Conservation (phyloP, 2,888 invertebrate species). For the Maniola hyperantus region DNA sequence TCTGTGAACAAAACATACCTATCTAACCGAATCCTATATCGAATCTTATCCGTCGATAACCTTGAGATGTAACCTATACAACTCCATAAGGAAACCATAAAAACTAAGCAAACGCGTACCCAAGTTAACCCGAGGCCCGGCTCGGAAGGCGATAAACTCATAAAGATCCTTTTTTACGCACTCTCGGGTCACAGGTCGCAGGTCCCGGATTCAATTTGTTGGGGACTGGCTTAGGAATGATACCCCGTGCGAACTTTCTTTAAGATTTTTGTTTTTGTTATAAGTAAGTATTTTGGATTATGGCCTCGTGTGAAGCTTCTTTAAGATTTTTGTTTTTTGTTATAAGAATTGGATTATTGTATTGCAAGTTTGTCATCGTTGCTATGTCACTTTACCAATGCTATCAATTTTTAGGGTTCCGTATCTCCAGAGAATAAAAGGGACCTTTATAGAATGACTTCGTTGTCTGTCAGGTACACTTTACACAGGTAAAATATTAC, state of each 20-base stretch:
- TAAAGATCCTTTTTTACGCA: constrained; percentile 40
- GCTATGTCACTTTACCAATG: too few relatives aligned
- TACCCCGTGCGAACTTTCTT: background rate
- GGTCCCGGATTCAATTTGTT: constrained; percentile 42
- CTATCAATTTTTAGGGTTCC: too few relatives aligned
- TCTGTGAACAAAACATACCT: background rate
- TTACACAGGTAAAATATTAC: too few relatives aligned
- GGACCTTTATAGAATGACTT: too few relatives aligned
- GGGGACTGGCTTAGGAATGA: constrained; percentile 27
- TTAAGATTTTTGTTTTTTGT: too few relatives aligned
- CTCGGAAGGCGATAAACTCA: constrained; percentile 61
- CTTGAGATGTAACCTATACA: constrained; percentile 9
- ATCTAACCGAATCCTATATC: background rate
- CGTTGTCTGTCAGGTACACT: too few relatives aligned
- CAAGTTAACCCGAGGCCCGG: constrained; percentile 13
- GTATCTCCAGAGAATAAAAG: too few relatives aligned
- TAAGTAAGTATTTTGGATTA: too few relatives aligned
- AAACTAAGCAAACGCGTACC: constrained; percentile 9
- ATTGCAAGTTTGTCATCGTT: too few relatives aligned
- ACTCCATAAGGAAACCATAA: constrained; percentile 19
- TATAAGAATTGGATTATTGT: too few relatives aligned
- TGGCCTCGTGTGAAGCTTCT: too few relatives aligned
- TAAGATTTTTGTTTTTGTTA: background rate
- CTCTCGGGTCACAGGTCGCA: constrained; percentile 36
- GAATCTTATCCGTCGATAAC: constrained; percentile 6